Conservation (phyloP, 2,113 vertebrate species). For the Dermatemys mawii region DNA sequence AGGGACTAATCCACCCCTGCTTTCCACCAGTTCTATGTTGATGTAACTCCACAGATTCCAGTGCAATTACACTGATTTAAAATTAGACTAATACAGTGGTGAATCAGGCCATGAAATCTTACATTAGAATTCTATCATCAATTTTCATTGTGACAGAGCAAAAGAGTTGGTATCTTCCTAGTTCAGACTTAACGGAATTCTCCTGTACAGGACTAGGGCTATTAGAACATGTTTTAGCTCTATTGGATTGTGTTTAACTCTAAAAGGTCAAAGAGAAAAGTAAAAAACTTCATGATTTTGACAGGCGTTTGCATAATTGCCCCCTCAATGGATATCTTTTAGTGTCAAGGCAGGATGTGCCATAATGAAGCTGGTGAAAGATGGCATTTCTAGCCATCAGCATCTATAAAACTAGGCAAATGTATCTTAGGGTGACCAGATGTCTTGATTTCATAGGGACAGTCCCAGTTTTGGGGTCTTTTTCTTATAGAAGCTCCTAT, state of each 20-base stretch:
- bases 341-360: not conserved
- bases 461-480: too few relatives aligned
- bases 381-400: not conserved
- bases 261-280: not conserved
- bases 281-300: not conserved
- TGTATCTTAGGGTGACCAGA: too few relatives aligned
- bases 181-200: not conserved
- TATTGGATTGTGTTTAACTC: not conserved
- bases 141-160: not conserved
- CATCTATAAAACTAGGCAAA: slow-evolving; percentile 34
- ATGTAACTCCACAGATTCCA: not conserved
- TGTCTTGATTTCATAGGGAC: too few relatives aligned
- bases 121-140: too few relatives aligned
- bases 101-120: too few relatives aligned
- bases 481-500: too few relatives aligned
- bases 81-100: too few relatives aligned
- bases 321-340: not conserved
- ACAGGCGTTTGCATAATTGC: not conserved
- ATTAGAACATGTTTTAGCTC: not conserved
- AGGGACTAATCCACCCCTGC: not conserved
- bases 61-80: too few relatives aligned
- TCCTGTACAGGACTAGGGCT: not conserved
- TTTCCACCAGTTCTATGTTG: not conserved
- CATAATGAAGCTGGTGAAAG: not conserved
- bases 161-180: not conserved